These are phyloP conservation scores for Babyrousa celebensis DNA, from an alignment of 2,797 vertebrate genomes.

Conservation along the genomic window DNA sequence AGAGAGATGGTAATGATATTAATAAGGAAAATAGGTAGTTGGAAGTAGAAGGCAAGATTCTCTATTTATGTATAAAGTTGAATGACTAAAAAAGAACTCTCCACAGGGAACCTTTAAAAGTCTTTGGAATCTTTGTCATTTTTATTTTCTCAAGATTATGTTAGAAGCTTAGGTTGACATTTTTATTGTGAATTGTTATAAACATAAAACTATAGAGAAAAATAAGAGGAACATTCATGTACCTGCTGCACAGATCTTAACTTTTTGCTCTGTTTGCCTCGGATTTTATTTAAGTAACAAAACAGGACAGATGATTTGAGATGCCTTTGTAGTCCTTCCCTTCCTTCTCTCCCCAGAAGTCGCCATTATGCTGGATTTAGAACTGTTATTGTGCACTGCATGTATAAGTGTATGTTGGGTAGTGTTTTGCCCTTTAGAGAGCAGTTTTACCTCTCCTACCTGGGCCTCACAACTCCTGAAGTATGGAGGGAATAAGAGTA, in stretches of 20 bases:
- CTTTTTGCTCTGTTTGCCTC: background rate
- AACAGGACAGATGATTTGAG: background rate
- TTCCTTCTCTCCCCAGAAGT: background rate
- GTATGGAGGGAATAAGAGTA: background rate
- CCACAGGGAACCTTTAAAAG: conserved; percentile 7
- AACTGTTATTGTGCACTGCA: background rate
- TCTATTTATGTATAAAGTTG: background rate
- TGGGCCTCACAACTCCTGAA: conserved; percentile 22
- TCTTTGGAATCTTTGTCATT: conserved; percentile 43
- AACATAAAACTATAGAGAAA: conserved; percentile 1
- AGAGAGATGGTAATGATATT: background rate
- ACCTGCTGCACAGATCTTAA: background rate
- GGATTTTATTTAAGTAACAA: conserved; percentile 19
- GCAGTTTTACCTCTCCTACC: background rate
- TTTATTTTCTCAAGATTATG: conserved; percentile 51
- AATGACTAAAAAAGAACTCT: conserved; percentile 14
- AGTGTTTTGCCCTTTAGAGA: conserved; percentile 29
- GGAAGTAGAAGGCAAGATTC: conserved; percentile 6
- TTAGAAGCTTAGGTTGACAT: background rate
- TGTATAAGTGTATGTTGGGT: background rate
- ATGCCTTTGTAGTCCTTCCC: background rate
- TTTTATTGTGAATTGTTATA: conserved; percentile 44
- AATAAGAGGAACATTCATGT: background rate
- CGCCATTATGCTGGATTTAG: background rate
- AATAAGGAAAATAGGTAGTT: conserved; percentile 11